A percentile compares a stretch with the other conserved stretches of the same genome.
phyloP scores from a whole-genome alignment of 2,113 vertebrate genomes.

The Pyxicephalus adspersus region DNA sequence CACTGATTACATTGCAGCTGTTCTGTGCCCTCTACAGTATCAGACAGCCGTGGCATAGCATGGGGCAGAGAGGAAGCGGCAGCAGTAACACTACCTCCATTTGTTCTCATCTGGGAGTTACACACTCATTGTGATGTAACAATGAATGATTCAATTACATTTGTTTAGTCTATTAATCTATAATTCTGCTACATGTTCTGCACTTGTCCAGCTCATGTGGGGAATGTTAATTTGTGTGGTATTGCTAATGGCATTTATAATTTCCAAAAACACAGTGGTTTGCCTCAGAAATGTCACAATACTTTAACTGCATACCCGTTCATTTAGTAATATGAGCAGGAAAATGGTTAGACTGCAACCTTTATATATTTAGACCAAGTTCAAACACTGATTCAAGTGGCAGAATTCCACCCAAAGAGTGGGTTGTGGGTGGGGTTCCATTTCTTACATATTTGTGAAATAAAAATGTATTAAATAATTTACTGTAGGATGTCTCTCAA shows the following conservation, averaged over 20 bases:
- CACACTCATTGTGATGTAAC: neutral
- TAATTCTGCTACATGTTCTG: constrained; percentile 30
- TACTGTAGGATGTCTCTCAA: too few species aligned
- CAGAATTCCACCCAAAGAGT: too few species aligned
- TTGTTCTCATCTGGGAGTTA: constrained; percentile 20
- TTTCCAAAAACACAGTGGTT: constrained; percentile 21
- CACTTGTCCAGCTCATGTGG: constrained; percentile 11
- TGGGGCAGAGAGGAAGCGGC: neutral
- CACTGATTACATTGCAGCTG: neutral
- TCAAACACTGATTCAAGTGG: neutral
- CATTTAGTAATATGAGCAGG: neutral
- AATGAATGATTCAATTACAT: constrained; percentile 18
- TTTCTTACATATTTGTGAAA: too few species aligned
- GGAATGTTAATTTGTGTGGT: constrained; percentile 6
- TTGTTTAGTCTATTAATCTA: constrained; percentile 34
- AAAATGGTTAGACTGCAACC: neutral
- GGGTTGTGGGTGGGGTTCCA: too few species aligned
- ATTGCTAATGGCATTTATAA: constrained; percentile 14
- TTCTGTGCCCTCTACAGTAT: neutral
- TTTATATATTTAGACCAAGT: neutral
- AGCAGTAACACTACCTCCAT: constrained; percentile 2
- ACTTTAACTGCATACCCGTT: neutral
- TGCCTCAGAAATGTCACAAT: constrained; percentile 1
- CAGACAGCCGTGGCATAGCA: constrained; percentile 7
- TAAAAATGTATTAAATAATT: too few species aligned